These are phyloP conservation scores for Nesogale talazaci DNA, from an alignment of 2,113 vertebrate genomes.

Conservation along the genomic window DNA sequence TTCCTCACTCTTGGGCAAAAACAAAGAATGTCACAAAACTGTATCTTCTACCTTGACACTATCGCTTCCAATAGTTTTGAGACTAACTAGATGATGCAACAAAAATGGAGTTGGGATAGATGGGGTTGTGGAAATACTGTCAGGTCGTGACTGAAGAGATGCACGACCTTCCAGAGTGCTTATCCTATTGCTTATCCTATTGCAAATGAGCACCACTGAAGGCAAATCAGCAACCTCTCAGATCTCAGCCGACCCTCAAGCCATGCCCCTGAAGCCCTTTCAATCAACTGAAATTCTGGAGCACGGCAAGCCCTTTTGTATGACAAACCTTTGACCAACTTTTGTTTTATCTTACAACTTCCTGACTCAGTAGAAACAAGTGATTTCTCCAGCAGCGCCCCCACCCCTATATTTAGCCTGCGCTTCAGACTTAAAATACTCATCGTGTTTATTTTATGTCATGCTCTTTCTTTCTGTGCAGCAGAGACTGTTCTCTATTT, in stretches of 20 bases:
- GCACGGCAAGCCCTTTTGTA: neutral
- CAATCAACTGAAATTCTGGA: neutral
- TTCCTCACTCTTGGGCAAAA: neutral
- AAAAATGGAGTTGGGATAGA: neutral
- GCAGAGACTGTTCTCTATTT: no score
- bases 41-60: neutral
- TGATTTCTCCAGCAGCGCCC: no score
- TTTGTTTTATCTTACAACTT: no score
- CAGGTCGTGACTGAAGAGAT: neutral
- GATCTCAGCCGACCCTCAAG: neutral
- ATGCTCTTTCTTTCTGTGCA: no score
- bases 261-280: neutral
- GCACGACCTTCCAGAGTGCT: no score
- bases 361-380: no score
- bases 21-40: neutral
- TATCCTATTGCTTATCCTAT: no score
- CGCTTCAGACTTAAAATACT: no score
- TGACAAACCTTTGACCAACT: no score
- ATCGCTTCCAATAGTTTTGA: neutral
- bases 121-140: no score
- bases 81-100: neutral
- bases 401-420: no score
- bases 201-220: neutral
- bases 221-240: neutral
- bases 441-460: no score